A percentile compares a stretch with the other conserved stretches of the same genome.
Evolutionary conservation across 2,113 vertebrate genomes (phyloP).

Genomic region (Vicugna pacos): DNA sequence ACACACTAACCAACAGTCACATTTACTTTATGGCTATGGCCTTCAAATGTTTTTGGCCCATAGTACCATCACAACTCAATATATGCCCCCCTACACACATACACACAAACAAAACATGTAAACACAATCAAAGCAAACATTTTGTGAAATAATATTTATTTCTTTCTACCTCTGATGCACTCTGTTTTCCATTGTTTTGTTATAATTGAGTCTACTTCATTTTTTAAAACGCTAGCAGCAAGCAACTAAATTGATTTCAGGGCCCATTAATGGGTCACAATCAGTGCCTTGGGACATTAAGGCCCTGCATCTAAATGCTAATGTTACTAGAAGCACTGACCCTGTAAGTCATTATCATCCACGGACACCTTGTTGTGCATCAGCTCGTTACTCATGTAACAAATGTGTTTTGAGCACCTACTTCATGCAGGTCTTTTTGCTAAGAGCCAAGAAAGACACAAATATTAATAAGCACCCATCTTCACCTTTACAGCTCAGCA

Average conservation of each 20-base stretch:
- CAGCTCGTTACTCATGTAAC: conserved; percentile 5
- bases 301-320: conserved; percentile 33
- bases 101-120: neutral
- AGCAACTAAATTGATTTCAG: conserved; percentile 45
- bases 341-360: conserved; percentile 43
- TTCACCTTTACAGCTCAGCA: neutral
- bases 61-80: neutral
- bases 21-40: neutral
- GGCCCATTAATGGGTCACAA: conserved; percentile 26
- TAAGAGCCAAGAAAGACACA: neutral
- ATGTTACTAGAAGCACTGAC: neutral
- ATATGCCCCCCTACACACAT: neutral
- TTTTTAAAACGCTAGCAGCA: conserved; percentile 33
- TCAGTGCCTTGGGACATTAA: conserved; percentile 24
- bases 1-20: neutral
- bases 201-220: conserved; percentile 32
- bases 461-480: neutral
- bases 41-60: neutral
- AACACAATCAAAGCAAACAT: conserved; percentile 24
- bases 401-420: conserved; percentile 31
- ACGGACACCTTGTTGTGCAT: neutral
- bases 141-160: conserved; percentile 3
- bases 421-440: neutral
- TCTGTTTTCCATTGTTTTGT: conserved; percentile 48
- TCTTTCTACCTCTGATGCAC: neutral